These are phyloP conservation scores for Aricia artaxerxes DNA, from an alignment of 2,888 invertebrate species.

Conservation along the genomic window DNA sequence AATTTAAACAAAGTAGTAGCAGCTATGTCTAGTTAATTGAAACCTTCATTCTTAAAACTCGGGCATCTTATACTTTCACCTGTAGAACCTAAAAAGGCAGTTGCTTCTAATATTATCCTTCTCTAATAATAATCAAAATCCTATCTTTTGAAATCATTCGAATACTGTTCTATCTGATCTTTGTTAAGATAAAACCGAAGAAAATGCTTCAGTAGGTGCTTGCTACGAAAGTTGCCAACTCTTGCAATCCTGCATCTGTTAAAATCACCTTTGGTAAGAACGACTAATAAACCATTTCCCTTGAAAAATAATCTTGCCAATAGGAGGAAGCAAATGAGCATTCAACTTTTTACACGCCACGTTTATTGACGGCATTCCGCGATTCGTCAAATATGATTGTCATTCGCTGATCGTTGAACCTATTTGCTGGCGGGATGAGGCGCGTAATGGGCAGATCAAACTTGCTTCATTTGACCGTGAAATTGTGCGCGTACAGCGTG, in stretches of 20 bases:
- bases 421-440: slow-evolving; percentile 55
- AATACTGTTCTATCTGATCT: too few species aligned
- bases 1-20: background rate
- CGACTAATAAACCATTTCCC: background rate
- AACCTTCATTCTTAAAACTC: too few species aligned
- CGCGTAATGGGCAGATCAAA: slow-evolving; percentile 66
- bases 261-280: background rate
- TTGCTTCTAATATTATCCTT: too few species aligned
- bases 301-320: background rate
- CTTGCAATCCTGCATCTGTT: too few species aligned
- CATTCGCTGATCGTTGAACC: slow-evolving; percentile 57
- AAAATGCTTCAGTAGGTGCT: too few species aligned
- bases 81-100: too few species aligned
- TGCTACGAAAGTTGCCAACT: too few species aligned
- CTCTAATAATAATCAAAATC: too few species aligned
- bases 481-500: slow-evolving; percentile 68
- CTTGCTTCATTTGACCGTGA: slow-evolving; percentile 71
- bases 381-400: slow-evolving; percentile 22
- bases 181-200: too few species aligned
- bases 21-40: background rate
- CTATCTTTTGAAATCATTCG: too few species aligned
- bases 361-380: background rate
- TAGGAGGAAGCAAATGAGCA: background rate
- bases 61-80: too few species aligned
- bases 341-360: background rate